Percentiles rank a stretch among this genome's conserved stretches.
Conservation (phyloP, 2,888 invertebrate genomes). For the Phrixothrix hirtus region DNA sequence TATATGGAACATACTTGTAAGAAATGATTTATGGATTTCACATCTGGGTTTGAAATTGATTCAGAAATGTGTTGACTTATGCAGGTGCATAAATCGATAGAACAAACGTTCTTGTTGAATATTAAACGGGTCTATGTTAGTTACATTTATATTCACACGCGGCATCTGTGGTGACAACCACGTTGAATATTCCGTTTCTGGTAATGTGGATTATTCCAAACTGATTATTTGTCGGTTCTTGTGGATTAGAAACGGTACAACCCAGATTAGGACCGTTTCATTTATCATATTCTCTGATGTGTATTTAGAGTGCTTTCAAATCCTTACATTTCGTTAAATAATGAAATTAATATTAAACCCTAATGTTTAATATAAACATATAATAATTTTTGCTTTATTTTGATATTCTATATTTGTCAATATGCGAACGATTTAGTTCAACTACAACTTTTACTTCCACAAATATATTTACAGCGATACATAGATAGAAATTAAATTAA, state of each 20-base stretch:
- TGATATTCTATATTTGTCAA: too few relatives aligned
- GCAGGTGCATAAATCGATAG: constrained; percentile 26
- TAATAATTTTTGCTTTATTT: too few relatives aligned
- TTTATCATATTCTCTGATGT: constrained; percentile 9
- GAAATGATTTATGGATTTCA: constrained; percentile 14
- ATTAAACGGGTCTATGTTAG: constrained; percentile 27
- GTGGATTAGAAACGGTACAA: constrained; percentile 28
- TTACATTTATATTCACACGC: constrained; percentile 35
- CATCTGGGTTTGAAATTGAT: not conserved
- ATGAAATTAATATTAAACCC: constrained; percentile 1
- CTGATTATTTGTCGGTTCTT: constrained; percentile 37
- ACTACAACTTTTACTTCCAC: too few relatives aligned
- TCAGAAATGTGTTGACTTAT: constrained; percentile 12
- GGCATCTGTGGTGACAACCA: constrained; percentile 51
- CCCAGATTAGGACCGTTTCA: constrained; percentile 14
- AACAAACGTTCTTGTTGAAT: constrained; percentile 25
- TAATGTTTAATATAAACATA: too few relatives aligned
- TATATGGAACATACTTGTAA: constrained; percentile 1
- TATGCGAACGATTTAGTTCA: too few relatives aligned
- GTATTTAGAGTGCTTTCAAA: constrained; percentile 1
- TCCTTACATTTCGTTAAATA: not conserved
- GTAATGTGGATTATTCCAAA: constrained; percentile 45
- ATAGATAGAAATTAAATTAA: too few relatives aligned
- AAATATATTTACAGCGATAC: too few relatives aligned
- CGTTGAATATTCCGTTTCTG: constrained; percentile 51